A percentile compares a stretch with the other conserved stretches of the same genome.
These are phyloP conservation scores for Agraylea sexmaculata DNA, from an alignment of 1,140 invertebrate species.

Conservation along the genomic window DNA sequence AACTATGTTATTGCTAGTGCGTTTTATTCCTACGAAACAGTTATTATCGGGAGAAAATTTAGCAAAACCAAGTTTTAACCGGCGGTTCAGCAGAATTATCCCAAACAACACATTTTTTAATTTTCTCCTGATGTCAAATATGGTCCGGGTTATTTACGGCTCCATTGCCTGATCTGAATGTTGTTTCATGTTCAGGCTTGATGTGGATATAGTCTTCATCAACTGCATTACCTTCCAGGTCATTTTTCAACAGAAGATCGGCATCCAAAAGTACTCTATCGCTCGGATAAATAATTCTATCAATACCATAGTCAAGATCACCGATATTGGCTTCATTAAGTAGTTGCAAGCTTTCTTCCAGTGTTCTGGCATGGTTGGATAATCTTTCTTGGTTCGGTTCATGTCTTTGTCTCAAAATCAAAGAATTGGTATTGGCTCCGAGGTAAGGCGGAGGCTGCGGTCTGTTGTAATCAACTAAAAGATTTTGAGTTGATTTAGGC, in stretches of 20 bases:
- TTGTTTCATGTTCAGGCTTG: slow-evolving; percentile 21
- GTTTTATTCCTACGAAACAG: no score
- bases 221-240: slow-evolving; percentile 23
- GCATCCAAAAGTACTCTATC: slow-evolving; percentile 10
- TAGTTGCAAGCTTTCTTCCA: slow-evolving; percentile 36
- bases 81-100: slow-evolving; percentile 28
- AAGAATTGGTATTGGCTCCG: slow-evolving; percentile 28
- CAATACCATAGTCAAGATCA: slow-evolving; percentile 15
- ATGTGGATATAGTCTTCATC: slow-evolving; percentile 21
- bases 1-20: no score
- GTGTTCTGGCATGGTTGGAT: slow-evolving; percentile 27
- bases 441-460: slow-evolving; percentile 37
- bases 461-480: slow-evolving; percentile 33
- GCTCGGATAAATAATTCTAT: slow-evolving; percentile 5
- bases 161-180: slow-evolving; percentile 24
- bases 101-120: slow-evolving; percentile 14
- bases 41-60: no score
- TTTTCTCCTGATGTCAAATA: slow-evolving; percentile 34
- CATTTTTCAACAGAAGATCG: slow-evolving; percentile 13
- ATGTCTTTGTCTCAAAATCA: slow-evolving; percentile 27
- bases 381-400: slow-evolving; percentile 23
- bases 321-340: slow-evolving; percentile 36
- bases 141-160: slow-evolving; percentile 26
- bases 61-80: slow-evolving; percentile 41
- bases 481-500: slow-evolving; percentile 31